Evolutionary conservation across 2,888 invertebrate genomes (phyloP).

Genomic region (Rhagonycha lutea): DNA sequence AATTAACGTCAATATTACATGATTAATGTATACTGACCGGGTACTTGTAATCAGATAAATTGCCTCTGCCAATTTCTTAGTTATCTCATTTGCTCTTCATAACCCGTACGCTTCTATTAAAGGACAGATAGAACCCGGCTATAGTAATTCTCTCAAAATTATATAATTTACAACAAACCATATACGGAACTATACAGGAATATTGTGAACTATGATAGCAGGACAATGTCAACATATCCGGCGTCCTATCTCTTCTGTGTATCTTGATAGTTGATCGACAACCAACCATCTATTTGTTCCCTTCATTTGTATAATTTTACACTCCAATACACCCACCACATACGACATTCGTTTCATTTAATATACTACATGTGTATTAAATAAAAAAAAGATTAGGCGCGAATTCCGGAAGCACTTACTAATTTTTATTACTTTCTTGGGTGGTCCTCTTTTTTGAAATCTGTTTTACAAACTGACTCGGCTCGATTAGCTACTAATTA

Average conservation of each 20-base stretch:
- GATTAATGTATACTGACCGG: slow-evolving; percentile 49
- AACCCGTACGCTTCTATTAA: background rate
- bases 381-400: background rate
- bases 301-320: background rate
- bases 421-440: background rate
- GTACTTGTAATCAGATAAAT: slow-evolving; percentile 38
- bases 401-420: background rate
- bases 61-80: slow-evolving; percentile 35
- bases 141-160: slow-evolving; percentile 10
- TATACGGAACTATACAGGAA: slow-evolving; percentile 19
- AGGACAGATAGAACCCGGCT: slow-evolving; percentile 7
- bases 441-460: background rate
- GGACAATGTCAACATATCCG: slow-evolving; percentile 50
- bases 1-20: slow-evolving; percentile 53
- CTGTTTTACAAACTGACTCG: background rate
- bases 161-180: slow-evolving; percentile 22
- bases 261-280: background rate
- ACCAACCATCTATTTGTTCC: background rate
- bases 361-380: background rate
- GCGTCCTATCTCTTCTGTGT: slow-evolving; percentile 43
- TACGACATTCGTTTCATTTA: background rate
- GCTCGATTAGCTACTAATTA: background rate
- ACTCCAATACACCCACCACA: background rate
- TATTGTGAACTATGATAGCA: slow-evolving; percentile 39
- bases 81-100: slow-evolving; percentile 14